Evolutionary conservation across 92 coral and sea anemone genomes (phyloP).

Genomic region (Montipora capitata): DNA sequence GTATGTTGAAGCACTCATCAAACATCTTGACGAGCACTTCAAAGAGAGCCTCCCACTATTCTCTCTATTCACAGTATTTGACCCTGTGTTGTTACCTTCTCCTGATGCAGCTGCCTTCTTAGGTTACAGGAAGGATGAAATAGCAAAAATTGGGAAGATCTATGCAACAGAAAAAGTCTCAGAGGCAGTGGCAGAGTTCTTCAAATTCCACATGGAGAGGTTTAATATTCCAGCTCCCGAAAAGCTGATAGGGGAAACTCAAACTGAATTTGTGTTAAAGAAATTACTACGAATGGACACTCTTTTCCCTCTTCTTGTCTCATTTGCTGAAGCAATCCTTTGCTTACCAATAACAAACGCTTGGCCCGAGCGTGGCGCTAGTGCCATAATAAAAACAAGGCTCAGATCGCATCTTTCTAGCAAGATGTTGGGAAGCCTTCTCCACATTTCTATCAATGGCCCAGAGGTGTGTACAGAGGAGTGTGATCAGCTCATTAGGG

Average conservation of each 20-base stretch:
- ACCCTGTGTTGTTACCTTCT: constrained; percentile 44
- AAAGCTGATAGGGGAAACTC: constrained; percentile 38
- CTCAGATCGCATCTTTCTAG: constrained; percentile 33
- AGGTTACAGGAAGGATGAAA: constrained; percentile 39
- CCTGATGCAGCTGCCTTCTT: constrained; percentile 35
- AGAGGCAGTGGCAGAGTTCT: neutral
- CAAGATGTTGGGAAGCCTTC: constrained; percentile 57
- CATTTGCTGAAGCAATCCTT: constrained; percentile 29
- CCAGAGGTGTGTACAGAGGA: constrained; percentile 48
- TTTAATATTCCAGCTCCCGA: constrained; percentile 31
- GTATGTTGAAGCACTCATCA: constrained; percentile 43
- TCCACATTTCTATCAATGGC: constrained; percentile 49
- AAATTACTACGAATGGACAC: neutral
- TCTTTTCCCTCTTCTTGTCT: constrained; percentile 29
- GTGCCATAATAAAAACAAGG: constrained; percentile 48
- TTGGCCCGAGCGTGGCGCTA: constrained; percentile 49
- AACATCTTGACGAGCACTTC: constrained; percentile 48
- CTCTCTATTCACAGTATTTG: constrained; percentile 41
- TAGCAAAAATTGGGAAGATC: constrained; percentile 23
- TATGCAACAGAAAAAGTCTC: neutral
- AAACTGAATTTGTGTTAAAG: constrained; percentile 26
- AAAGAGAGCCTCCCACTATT: constrained; percentile 48
- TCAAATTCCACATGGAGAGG: constrained; percentile 7
- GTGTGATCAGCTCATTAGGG: constrained; percentile 53
- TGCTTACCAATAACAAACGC: constrained; percentile 53